Conservation (phyloP, 2,113 vertebrate species). For the Acanthochromis polyacanthus region DNA sequence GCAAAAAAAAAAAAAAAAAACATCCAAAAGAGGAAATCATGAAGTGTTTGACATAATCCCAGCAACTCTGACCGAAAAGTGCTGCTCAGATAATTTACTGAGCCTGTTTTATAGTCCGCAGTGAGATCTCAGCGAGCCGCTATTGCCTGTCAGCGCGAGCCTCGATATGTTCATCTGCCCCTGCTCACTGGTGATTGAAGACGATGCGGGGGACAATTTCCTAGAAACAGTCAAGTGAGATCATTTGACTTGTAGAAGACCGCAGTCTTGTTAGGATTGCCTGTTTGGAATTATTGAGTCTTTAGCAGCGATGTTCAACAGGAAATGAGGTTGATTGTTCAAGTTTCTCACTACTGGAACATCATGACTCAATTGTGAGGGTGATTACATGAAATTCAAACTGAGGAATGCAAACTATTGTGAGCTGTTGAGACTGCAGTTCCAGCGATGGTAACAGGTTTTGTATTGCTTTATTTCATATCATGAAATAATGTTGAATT, state of each 20-base stretch:
- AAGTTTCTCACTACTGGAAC: conserved; percentile 12
- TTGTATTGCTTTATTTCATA: not conserved
- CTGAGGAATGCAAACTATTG: not conserved
- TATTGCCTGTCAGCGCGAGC: conserved; percentile 37
- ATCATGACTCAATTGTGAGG: not conserved
- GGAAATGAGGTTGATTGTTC: conserved; percentile 59
- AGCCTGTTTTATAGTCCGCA: conserved; percentile 14
- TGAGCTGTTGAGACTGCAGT: not conserved
- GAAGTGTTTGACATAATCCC: not conserved
- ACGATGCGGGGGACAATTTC: conserved; percentile 68
- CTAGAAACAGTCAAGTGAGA: conserved; percentile 64
- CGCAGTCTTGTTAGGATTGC: conserved; percentile 45
- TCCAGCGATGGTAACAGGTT: not conserved
- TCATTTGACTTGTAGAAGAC: conserved; percentile 62
- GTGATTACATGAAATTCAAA: conserved; percentile 34
- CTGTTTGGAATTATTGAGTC: conserved; percentile 52
- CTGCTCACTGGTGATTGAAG: conserved; percentile 55
- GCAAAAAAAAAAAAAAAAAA: not conserved
- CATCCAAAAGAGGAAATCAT: not conserved
- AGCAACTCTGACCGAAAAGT: conserved; percentile 7
- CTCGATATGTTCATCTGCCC: conserved; percentile 51
- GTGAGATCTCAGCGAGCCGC: conserved; percentile 5
- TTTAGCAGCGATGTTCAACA: conserved; percentile 45
- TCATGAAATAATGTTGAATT: not conserved
- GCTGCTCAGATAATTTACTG: conserved; percentile 6